Base-by-base conservation (phyloP, 1,140 invertebrate species). In the Wasmannia auropunctata region DNA sequence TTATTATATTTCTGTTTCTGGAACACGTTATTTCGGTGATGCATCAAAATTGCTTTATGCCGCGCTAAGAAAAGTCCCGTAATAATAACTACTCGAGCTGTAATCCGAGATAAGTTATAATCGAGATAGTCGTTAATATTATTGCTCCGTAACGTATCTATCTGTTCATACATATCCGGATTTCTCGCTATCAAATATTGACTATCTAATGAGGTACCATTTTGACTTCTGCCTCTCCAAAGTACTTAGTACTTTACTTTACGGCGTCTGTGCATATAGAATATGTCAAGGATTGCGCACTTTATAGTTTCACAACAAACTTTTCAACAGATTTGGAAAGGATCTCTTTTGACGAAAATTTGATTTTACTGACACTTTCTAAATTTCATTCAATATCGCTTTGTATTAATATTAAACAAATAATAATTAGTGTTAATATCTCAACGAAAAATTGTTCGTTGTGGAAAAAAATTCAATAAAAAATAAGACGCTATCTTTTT, bases 391-490 rank as follows among this genome's bases (percentile, higher is more conserved):
- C 11, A n/a, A 4, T 54, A n/a, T 31, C 16, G 10, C 31, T 34
- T 43, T 77, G 28, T 76, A 11, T 74, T 37, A 72, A n/a, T 72
- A 37, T 72, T 34, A 37, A 72, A 72, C n/a, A 72, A 70, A 70
- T 49, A 51, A 10, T 49, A 49, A 14, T 51, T 4, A 14, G 3
- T n/a, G 2, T 51, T 37, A 22, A 56, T 28, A 11, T 3, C 19
- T 72, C n/a, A 49, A 69, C 8, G 34, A 54, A 34, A 74, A 37
- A 5, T 10, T 22, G n/a, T 22, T 60, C 16, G 8, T 28, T 63
- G 8, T 16, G 10, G 7, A 76, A 25, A 2, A 43, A 51, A 51
- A 34, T 65, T 62, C 8, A 25, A 34, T 8, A n/a, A 25, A 34
- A 37, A 77, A 31, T 10, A 37, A 58, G 7, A 25, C 19, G 8